These are phyloP conservation scores for Eudasyphora cyanicolor DNA, from an alignment of 2,888 invertebrate species.

Conservation along the genomic window DNA sequence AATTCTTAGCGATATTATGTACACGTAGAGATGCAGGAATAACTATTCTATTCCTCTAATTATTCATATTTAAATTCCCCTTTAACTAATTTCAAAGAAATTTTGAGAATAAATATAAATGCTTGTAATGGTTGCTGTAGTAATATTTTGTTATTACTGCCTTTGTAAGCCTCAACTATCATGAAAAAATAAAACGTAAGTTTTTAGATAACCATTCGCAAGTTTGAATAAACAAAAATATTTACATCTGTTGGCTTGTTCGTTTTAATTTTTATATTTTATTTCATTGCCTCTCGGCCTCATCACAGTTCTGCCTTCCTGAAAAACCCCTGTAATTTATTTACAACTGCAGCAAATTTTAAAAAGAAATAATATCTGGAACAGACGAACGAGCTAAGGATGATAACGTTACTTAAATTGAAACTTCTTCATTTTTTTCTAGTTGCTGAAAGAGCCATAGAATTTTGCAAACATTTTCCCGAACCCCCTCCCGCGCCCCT, in stretches of 20 bases:
- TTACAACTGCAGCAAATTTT: neutral
- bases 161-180: neutral
- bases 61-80: too few species aligned
- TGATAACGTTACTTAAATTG: slow-evolving; percentile 15
- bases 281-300: neutral
- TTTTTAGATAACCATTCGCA: neutral
- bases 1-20: too few species aligned
- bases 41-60: too few species aligned
- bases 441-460: neutral
- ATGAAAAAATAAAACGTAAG: neutral
- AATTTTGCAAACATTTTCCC: neutral
- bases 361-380: neutral
- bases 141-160: too few species aligned
- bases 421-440: neutral
- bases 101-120: too few species aligned
- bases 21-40: too few species aligned
- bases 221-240: slow-evolving; percentile 1
- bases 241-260: neutral
- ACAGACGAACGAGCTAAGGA: neutral
- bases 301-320: neutral
- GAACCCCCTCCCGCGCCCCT: too few species aligned
- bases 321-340: neutral
- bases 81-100: too few species aligned
- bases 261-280: neutral
- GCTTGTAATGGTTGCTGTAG: neutral